These are phyloP conservation scores for Dolichomitus sp. DNA, from an alignment of 2,888 invertebrate genomes.

Conservation along the genomic window DNA sequence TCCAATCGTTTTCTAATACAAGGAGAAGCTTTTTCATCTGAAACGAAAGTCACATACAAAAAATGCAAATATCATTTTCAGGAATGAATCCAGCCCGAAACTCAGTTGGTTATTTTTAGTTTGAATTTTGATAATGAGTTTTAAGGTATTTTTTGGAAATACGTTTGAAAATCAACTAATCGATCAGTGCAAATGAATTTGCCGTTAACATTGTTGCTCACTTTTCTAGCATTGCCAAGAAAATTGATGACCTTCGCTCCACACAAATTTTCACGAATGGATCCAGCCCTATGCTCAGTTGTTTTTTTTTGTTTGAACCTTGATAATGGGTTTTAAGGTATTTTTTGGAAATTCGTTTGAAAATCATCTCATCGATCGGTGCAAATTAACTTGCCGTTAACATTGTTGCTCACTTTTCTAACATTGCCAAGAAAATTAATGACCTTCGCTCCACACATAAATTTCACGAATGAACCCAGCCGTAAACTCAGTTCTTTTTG, in stretches of 20 bases:
- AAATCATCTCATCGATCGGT: not conserved
- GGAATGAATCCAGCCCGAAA: too few relatives aligned
- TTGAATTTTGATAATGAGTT: too few relatives aligned
- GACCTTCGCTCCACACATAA: conserved; percentile 62
- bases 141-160: not conserved
- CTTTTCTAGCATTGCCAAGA: conserved; percentile 62
- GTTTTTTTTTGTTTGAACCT: too few relatives aligned
- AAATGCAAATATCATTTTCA: not conserved
- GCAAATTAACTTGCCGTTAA: not conserved
- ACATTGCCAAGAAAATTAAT: conserved; percentile 66
- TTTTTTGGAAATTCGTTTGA: not conserved
- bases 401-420: conserved; percentile 51
- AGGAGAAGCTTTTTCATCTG: conserved; percentile 68
- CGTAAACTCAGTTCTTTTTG: not conserved
- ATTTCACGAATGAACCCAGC: conserved; percentile 38
- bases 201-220: conserved; percentile 9
- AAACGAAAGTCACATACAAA: not conserved
- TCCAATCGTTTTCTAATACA: conserved; percentile 67
- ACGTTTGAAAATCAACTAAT: not conserved
- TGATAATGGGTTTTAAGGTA: too few relatives aligned
- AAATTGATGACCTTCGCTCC: conserved; percentile 65
- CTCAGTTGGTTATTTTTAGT: too few relatives aligned
- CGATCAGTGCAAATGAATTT: not conserved
- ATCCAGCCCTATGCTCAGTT: not conserved
- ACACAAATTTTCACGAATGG: conserved; percentile 59